Base-by-base conservation (phyloP, 2,888 invertebrate genomes). In the Parasteatoda lunata region DNA sequence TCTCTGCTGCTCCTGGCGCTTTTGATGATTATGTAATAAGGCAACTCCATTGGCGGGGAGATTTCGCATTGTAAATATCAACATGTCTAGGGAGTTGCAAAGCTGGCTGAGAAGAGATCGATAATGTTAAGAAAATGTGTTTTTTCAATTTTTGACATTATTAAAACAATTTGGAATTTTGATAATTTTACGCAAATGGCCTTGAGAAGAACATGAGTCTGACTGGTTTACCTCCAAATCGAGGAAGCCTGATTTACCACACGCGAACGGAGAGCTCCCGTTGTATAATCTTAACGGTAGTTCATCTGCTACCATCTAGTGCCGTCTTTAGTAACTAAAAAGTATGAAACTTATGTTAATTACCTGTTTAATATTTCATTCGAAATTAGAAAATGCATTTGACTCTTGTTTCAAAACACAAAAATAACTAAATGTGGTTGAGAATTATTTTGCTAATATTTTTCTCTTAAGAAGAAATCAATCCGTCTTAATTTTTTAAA, bases 211-310 rank as follows among this genome's bases (percentile, higher is more conserved):
- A 75, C 59, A 47, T 73, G 51, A 85, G 80, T 77, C 77, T 9
- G 80, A 80, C 85, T 77, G 80, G 85, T 86, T 86, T 86, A 80
- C 85, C 85, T 86, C 85, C 76, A 81, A 86, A 86, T 80, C 85
- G 76, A 86, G 85, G 85, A 81, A 86, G 85, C 80, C n/a, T 64
- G 77, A 54, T 70, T 76, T 49, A 65, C 76, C 59, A 30, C 47
- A 68, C 69, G 77, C 80, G 71, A 76, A 76, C 80, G 71, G 73
- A 71, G 76, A 79, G 70, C 68, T 80, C 64, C 54, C 76, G 73
- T 75, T 66, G 76, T 80, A 54, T 30, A 49, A 71, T 47, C 65
- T 52, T 51, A 80, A 48, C 48, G 54, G 80, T 65, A 52, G 80
- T 80, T 80, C 52, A 76, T 66, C 48, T 86, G 85, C 85, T 86